Evolutionary conservation across 2,888 invertebrate genomes (phyloP).

Genomic region (Agriopis leucophaearia): DNA sequence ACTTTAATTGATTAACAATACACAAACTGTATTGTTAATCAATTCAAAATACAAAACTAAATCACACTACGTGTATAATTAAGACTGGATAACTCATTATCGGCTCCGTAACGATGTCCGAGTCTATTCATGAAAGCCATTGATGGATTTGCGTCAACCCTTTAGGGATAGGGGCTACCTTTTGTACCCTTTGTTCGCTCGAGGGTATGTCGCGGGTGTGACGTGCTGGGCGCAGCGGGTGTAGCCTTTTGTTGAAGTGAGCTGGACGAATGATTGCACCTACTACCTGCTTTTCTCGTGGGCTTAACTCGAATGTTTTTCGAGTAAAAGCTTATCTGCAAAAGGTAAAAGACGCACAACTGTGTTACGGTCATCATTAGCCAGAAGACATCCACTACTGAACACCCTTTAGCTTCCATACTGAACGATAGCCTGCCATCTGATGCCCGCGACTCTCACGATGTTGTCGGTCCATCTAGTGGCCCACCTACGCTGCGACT

Average conservation of each 20-base stretch:
- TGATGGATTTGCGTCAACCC: conserved; percentile 36
- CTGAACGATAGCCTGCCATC: too few species aligned
- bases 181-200: conserved; percentile 51
- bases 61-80: conserved; percentile 38
- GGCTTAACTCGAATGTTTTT: not conserved
- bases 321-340: not conserved
- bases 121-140: conserved; percentile 21
- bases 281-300: not conserved
- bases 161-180: conserved; percentile 19
- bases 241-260: conserved; percentile 49
- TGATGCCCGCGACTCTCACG: too few species aligned
- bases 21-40: conserved; percentile 11
- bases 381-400: too few species aligned
- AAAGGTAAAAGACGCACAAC: not conserved
- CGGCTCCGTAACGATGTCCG: conserved; percentile 26
- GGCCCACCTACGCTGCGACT: too few species aligned
- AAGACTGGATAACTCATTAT: conserved; percentile 39
- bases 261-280: conserved; percentile 11
- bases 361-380: too few species aligned
- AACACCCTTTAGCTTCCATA: too few species aligned
- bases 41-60: conserved; percentile 14
- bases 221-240: conserved; percentile 66
- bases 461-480: too few species aligned
- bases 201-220: conserved; percentile 56
- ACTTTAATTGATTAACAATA: too few species aligned